Percentiles rank a stretch among this genome's conserved stretches.
Conservation (phyloP, 2,888 invertebrate genomes). For the Serrognathus titanus region DNA sequence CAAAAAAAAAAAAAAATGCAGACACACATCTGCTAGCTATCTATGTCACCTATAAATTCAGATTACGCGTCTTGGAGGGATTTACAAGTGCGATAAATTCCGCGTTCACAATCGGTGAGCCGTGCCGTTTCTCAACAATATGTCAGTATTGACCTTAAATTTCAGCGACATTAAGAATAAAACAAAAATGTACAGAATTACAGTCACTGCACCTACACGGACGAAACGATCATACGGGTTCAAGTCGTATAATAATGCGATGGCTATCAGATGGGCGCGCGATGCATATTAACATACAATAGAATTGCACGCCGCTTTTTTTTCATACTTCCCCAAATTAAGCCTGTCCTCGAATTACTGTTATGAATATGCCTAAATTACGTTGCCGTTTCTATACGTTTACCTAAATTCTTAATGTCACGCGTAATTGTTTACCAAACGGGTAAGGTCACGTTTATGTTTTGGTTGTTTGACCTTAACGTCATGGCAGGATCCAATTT, state of each 20-base stretch:
- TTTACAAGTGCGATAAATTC: no score
- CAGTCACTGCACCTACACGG: conserved; percentile 27
- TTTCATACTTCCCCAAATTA: conserved; percentile 32
- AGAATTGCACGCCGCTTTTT: conserved; percentile 27
- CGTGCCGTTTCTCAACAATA: conserved; percentile 11
- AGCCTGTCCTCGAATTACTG: neutral
- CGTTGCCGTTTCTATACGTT: neutral
- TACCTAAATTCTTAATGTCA: neutral
- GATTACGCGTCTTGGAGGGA: no score
- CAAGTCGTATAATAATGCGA: conserved; percentile 16
- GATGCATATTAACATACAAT: conserved; percentile 32
- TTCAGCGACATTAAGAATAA: conserved; percentile 24
- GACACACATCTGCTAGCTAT: no score
- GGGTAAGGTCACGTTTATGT: no score
- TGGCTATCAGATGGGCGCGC: conserved; percentile 29
- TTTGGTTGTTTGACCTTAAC: no score
- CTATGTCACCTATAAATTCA: no score
- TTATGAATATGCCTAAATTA: neutral
- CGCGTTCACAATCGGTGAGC: neutral
- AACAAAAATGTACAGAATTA: conserved; percentile 24
- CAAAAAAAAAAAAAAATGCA: no score
- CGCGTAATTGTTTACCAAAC: neutral
- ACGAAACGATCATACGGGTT: conserved; percentile 26
- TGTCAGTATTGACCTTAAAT: conserved; percentile 25
- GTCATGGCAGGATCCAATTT: no score